A percentile compares a stretch with the other conserved stretches of the same genome.
These are phyloP conservation scores for Aricia artaxerxes DNA, from an alignment of 2,888 invertebrate genomes.

Conservation along the genomic window DNA sequence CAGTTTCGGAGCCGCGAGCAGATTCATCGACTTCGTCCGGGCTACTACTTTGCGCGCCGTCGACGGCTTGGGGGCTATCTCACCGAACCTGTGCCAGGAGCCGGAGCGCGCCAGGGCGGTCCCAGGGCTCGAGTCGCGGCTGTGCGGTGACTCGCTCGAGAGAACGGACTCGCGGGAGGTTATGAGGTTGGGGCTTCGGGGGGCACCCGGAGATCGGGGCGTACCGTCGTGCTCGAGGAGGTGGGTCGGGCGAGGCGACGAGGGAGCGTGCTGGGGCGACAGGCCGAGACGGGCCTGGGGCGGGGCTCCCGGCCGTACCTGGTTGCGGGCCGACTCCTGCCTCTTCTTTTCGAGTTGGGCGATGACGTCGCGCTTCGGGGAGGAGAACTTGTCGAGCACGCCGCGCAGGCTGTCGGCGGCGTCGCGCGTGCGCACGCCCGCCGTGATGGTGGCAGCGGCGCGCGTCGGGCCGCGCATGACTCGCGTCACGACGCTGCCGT, in stretches of 20 bases:
- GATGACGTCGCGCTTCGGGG: constrained; percentile 58
- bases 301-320: constrained; percentile 62
- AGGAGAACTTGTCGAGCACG: constrained; percentile 78
- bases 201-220: constrained; percentile 73
- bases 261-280: constrained; percentile 58
- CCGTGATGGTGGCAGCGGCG: constrained; percentile 85
- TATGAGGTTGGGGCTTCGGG: constrained; percentile 83
- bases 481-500: constrained; percentile 83
- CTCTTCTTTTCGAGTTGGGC: constrained; percentile 56
- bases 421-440: constrained; percentile 78
- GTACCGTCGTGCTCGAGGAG: constrained; percentile 48
- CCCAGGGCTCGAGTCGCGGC: constrained; percentile 54
- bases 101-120: constrained; percentile 84
- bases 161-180: constrained; percentile 64
- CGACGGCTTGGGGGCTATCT: constrained; percentile 57
- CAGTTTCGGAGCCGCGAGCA: constrained; percentile 87
- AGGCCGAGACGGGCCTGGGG: constrained; percentile 47
- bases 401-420: constrained; percentile 71
- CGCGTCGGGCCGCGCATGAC: constrained; percentile 89
- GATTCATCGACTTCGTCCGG: constrained; percentile 87
- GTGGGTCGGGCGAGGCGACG: constrained; percentile 86
- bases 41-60: constrained; percentile 70
- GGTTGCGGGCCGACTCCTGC: constrained; percentile 51
- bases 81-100: constrained; percentile 88
- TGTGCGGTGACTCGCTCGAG: constrained; percentile 59